Evolutionary conservation across 2,888 invertebrate genomes (phyloP), one percentile per base, ranked within the genome.

Genomic region (Steromphala cineraria): DNA sequence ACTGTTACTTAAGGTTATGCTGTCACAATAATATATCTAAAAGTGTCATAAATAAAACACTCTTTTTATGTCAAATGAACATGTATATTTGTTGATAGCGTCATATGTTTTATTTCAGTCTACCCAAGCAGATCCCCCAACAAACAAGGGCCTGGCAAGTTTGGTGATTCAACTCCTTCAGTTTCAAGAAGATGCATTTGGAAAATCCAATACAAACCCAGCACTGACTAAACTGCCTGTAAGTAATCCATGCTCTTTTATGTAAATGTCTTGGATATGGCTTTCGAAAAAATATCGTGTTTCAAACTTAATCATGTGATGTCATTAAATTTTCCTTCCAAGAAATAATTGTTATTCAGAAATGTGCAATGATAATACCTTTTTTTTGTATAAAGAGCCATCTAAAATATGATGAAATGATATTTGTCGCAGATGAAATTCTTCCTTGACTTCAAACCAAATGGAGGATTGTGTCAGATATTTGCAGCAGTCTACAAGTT

Each of bases 141-240:
- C 98, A 36, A 98, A 97, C 93, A 99, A 99, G 93, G 96, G 96
- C 78, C 94, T 99, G 90, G 95, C 98, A 0, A 95, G 96, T 88
- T 95, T 98, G 79, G 95, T 97, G 3, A 95, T 97, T 83, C 98
- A 98, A 93, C 95, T 99, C 87, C 95, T 99, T 85, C 98, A 98
- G 94, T 99, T 98, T 94, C 98, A 99, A 94, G 99, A 99, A 93
- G 98, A 98, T 87, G 97, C 97, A 93, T 95, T 98, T 91, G 98
- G 98, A 1, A 98, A 98, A 94, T 97, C 97, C 95, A 96, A 97
- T 77, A 95, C 96, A 77, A 98, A 98, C 92, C 97, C 98, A 86
- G 93, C 94, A 10, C 90, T 94, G 36, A 94, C 94, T 15, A 93
- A 94, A 85, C 87, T 94, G 28, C 94, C 94, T 36, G 94, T 94